Percentiles rank a stretch among this genome's conserved stretches.
Conservation (phyloP, 1,140 invertebrate species). For the Drosophila rufa region DNA sequence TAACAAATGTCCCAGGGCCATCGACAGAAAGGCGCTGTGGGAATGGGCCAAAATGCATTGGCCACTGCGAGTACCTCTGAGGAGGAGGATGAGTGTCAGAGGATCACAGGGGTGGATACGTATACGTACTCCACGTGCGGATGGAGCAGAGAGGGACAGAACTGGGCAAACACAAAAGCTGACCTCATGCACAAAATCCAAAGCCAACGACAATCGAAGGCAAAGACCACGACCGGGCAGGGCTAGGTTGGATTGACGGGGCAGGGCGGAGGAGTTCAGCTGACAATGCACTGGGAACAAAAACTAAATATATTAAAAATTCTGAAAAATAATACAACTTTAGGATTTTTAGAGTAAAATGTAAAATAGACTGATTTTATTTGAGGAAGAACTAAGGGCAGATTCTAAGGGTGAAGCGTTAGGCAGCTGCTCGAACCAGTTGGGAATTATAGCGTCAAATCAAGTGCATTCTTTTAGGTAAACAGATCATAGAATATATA, state of each 20-base stretch:
- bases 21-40: constrained; percentile 20
- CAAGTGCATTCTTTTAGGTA: neutral
- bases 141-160: neutral
- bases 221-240: constrained; percentile 39
- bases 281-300: constrained; percentile 9
- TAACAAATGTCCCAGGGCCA: constrained; percentile 78
- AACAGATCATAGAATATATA: neutral
- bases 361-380: neutral
- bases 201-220: constrained; percentile 63
- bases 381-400: no score
- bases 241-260: constrained; percentile 17
- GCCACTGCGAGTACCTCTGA: neutral
- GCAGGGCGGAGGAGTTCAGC: neutral
- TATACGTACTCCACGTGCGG: neutral
- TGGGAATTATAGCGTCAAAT: no score
- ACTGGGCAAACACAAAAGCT: constrained; percentile 65
- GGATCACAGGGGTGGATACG: constrained; percentile 1
- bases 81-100: neutral
- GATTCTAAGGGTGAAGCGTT: no score
- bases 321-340: neutral
- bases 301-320: neutral
- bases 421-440: neutral
- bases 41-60: constrained; percentile 20
- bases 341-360: neutral
- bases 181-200: constrained; percentile 74